Base-by-base conservation (phyloP, 1,140 invertebrate genomes). In the Penaeus japonicus region DNA sequence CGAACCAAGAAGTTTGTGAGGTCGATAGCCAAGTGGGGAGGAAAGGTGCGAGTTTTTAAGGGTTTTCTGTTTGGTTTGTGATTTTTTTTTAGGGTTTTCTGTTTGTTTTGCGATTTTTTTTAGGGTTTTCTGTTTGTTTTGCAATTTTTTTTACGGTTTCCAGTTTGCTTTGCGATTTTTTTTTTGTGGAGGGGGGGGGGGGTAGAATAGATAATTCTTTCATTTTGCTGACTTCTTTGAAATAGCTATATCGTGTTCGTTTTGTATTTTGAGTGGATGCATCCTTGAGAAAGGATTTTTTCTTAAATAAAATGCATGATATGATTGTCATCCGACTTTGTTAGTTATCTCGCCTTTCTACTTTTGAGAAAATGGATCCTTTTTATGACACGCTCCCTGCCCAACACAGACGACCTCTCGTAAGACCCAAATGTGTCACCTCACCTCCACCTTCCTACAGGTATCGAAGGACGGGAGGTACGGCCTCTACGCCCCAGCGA, bases 401-500 rank as follows among this genome's bases (percentile, higher is more conserved):
- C n/a, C n/a, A 73, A 30, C 32, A 73, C 65, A 32, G 1, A 53
- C 35, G 54, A n/a, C n/a, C 4, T 35, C 39, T 54, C 15, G 27
- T 39, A 0, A 54, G 7, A 80, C 39, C 24, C 24, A 32, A n/a
- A 20, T 10, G 22, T 20, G 35, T 39, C n/a, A 24, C 30, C 17
- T 17, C 4, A n/a, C 35, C 17, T 59, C 7, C 18, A 4, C 59
- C 30, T 20, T 59, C 18, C 17, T 22, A n/a, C 65, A 95, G 85
- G 96, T 96, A 84, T 97, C 96, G 0, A 94, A 94, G 90, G 96
- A 97, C 93, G 96, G 97, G n/a, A 97, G 97, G 92, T 96, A 96
- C 86, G 98, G 98, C 0, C 93, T 99, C 0, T 98, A 97, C 92
- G 98, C 98, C 0, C 98, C 98, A 0, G 95, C 95, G 77, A 92